phyloP scores from a whole-genome alignment of 64 coral and sea anemone species.

The Exaiptasia diaphana region DNA sequence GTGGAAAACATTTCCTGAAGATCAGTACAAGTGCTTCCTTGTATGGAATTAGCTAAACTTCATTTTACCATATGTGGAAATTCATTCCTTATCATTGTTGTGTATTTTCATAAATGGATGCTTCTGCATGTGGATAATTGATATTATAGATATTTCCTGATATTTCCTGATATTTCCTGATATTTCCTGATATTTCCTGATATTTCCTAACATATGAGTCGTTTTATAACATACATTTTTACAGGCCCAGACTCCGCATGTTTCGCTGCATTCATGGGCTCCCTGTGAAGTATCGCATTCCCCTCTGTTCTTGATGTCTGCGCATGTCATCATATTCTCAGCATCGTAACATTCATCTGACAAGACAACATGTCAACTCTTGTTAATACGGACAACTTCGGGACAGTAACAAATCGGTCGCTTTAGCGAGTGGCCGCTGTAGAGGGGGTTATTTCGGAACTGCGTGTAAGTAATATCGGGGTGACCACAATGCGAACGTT shows the following conservation, averaged over 20 bases:
- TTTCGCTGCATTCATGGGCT: constrained; percentile 34
- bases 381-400: neutral
- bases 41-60: too few species aligned
- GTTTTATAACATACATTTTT: too few species aligned
- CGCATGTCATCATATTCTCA: constrained; percentile 15
- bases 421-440: neutral
- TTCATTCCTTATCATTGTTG: too few species aligned
- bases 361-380: neutral
- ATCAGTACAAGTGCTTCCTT: too few species aligned
- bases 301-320: neutral
- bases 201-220: too few species aligned
- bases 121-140: too few species aligned
- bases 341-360: constrained; percentile 49
- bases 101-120: too few species aligned
- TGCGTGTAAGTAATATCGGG: neutral
- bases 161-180: too few species aligned
- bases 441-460: neutral
- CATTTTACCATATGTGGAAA: too few species aligned
- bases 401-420: neutral
- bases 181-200: too few species aligned
- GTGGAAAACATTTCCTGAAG: too few species aligned
- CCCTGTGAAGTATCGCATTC: neutral
- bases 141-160: too few species aligned
- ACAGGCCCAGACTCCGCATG: neutral
- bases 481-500: neutral